Evolutionary conservation across 2,797 vertebrate species (phyloP), one percentile per base, ranked within the genome.

Genomic region (Epinephelus coioides): DNA sequence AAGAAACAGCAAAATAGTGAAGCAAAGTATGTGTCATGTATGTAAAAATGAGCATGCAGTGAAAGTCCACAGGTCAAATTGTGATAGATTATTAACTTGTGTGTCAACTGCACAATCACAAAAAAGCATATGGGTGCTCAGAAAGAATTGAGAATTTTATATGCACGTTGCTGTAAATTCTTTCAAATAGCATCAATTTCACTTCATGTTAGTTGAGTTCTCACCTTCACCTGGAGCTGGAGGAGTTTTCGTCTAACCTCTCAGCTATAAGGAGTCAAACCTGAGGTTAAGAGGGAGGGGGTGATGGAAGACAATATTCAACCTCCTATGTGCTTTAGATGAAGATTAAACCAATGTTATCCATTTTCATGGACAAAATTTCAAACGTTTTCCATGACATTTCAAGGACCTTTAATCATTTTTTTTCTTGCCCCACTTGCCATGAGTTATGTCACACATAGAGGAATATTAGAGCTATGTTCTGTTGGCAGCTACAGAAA

Each of bases 171-270:
- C 4, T 12, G 6, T 53, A 9, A 62, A 25, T 19, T n/a, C 21
- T 38, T 60, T 44, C 1, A 55, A 49, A 53, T 21, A 12, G 23
- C 5, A 54, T 44, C 15, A 46, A 50, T 34, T 6, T 34, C 34
- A 7, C 34, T 34, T 34, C 34, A 7, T 34, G 34, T 34, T n/a
- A 18, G 38, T 43, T 15, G 18, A 64, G 47, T 13, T 60, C 71
- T 73, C 38, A 72, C 74, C 84, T 80, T 43, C 15, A 65, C 14
- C 15, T 30, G 49, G 14, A 38, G 34, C 43, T 27, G 56, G 54
- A 34, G 17, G 18, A 27, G 19, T 23, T 77, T 66, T 43, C 23
- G 50, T 23, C 17, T 61, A 67, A 15, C 50, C 23, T 34, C 25
- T 38, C 8, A 19, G 7, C 19, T 49, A 27, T 10, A 17, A 23